phyloP scores from a whole-genome alignment of 2,113 vertebrate species.

The Laticauda colubrina region DNA sequence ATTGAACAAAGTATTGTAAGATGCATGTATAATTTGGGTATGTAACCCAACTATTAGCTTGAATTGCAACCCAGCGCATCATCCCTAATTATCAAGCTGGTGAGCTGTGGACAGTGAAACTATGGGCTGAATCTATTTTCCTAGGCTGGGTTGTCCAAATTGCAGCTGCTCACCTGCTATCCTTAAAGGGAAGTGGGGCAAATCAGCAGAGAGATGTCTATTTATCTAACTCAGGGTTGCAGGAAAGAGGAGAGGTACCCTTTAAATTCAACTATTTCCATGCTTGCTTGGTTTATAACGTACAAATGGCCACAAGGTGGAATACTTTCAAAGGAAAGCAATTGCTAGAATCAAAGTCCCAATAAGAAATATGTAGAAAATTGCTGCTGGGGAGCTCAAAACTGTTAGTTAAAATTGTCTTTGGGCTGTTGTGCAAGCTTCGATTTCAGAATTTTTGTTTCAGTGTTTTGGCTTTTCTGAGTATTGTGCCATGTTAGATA shows the following conservation, averaged over 20 bases:
- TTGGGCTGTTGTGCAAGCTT: neutral
- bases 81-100: neutral
- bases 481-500: neutral
- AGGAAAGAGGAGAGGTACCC: no score
- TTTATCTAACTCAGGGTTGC: neutral
- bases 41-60: neutral
- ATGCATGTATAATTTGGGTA: neutral
- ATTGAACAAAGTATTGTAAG: neutral
- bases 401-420: neutral
- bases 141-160: neutral
- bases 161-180: neutral
- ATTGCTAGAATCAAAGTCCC: neutral
- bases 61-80: neutral
- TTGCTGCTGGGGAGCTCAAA: neutral
- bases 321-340: neutral
- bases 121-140: neutral
- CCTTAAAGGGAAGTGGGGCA: neutral
- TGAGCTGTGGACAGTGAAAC: neutral
- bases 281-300: neutral
- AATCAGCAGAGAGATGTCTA: neutral
- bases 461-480: neutral
- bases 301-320: constrained; percentile 7
- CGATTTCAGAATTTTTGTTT: neutral
- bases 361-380: neutral
- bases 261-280: neutral